These are phyloP conservation scores for Nannobrachium achirus DNA, from an alignment of 2,113 vertebrate genomes.

Conservation along the genomic window DNA sequence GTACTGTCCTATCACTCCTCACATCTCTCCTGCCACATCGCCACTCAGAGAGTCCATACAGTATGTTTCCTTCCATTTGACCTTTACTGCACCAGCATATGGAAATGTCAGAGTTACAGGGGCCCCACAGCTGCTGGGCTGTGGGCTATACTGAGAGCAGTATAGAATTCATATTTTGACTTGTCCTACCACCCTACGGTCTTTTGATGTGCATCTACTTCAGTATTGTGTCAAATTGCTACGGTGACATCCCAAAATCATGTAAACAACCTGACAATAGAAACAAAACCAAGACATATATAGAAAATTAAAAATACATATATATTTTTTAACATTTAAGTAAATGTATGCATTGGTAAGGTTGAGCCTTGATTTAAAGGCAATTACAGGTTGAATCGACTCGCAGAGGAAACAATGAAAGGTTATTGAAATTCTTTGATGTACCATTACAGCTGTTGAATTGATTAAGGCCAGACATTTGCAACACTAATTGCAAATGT, in stretches of 20 bases:
- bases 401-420: not conserved
- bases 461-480: not conserved
- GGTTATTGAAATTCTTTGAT: not conserved
- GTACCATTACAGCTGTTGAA: not conserved
- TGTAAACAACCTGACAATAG: too few species aligned
- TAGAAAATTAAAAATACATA: too few species aligned
- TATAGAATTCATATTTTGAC: not conserved
- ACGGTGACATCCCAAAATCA: too few species aligned
- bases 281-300: too few species aligned
- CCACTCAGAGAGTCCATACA: not conserved
- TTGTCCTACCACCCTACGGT: not conserved
- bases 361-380: not conserved
- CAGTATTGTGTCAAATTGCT: too few species aligned
- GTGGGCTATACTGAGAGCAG: constrained; percentile 14
- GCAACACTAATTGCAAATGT: too few species aligned
- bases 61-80: not conserved
- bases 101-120: not conserved
- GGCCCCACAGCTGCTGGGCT: constrained; percentile 18
- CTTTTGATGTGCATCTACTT: too few species aligned
- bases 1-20: not conserved
- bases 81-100: not conserved
- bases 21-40: not conserved
- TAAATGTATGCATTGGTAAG: not conserved
- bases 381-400: not conserved
- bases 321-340: not conserved